Evolutionary conservation across 2,797 vertebrate genomes (phyloP).

Genomic region (Scleropages formosus): DNA sequence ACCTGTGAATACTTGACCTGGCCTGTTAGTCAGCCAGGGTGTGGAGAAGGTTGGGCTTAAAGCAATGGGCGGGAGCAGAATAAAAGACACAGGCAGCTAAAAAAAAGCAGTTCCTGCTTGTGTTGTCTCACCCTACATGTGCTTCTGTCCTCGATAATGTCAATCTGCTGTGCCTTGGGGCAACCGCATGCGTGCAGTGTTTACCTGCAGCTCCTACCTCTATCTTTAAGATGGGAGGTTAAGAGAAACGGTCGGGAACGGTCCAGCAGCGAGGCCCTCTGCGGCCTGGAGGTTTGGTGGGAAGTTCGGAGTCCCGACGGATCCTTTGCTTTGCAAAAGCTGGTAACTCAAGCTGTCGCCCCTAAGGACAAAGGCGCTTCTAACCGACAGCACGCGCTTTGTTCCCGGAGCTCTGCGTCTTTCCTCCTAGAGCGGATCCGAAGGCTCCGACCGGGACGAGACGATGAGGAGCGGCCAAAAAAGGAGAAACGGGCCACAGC

Average conservation of each 20-base stretch:
- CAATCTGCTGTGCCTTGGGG: no score
- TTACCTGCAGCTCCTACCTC: no score
- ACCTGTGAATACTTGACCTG: slow-evolving; percentile 22
- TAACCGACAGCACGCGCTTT: slow-evolving; percentile 3
- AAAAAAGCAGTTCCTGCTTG: no score
- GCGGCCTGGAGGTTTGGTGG: no score
- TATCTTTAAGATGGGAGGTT: no score
- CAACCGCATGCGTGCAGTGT: no score
- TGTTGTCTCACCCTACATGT: no score
- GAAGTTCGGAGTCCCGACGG: no score
- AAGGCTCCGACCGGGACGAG: not conserved
- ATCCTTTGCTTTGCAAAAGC: not conserved
- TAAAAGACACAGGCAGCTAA: no score
- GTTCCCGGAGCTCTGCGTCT: not conserved
- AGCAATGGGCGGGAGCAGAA: slow-evolving; percentile 4
- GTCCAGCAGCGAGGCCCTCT: no score
- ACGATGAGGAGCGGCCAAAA: slow-evolving; percentile 10
- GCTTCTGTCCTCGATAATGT: no score
- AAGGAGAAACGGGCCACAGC: not conserved
- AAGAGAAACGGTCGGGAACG: no score
- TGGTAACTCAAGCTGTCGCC: slow-evolving; percentile 21
- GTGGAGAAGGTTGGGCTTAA: slow-evolving; percentile 17
- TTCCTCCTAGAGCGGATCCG: slow-evolving; percentile 10
- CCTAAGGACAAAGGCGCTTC: not conserved
- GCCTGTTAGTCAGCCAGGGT: not conserved